A percentile compares a stretch with the other conserved stretches of the same genome.
phyloP scores from a whole-genome alignment of 2,797 vertebrate genomes.

The Acanthurus leucopareius region DNA sequence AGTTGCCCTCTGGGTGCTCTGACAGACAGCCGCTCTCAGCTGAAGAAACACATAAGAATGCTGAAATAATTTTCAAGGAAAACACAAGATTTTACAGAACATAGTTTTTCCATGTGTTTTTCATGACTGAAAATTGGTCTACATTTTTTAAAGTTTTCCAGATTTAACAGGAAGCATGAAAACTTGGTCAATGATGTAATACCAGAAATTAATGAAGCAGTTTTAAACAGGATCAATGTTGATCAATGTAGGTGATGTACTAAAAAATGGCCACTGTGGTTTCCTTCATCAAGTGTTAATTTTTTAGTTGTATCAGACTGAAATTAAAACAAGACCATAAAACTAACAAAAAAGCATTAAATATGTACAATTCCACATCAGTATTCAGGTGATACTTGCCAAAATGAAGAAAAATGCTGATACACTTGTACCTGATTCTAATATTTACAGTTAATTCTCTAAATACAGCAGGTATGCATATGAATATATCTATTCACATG shows the following conservation, averaged over 20 bases:
- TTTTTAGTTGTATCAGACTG: not conserved
- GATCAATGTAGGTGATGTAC: not conserved
- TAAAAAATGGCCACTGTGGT: not conserved
- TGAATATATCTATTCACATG: too few relatives aligned
- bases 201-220: not conserved
- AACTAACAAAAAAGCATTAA: not conserved
- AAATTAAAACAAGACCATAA: not conserved
- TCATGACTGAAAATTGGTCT: too few relatives aligned
- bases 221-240: not conserved
- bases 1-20: too few relatives aligned
- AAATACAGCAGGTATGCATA: not conserved
- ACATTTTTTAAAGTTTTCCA: too few relatives aligned
- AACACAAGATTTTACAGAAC: too few relatives aligned
- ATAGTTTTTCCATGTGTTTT: too few relatives aligned
- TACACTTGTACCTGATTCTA: too few relatives aligned
- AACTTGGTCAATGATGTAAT: not conserved
- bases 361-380: not conserved
- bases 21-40: too few relatives aligned
- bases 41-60: too few relatives aligned
- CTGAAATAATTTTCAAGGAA: too few relatives aligned
- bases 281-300: not conserved
- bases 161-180: too few relatives aligned
- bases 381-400: not conserved
- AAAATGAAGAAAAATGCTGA: not conserved
- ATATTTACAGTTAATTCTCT: not conserved